Evolutionary conservation across 2,888 invertebrate species (phyloP), one percentile per base, ranked within the genome.

Genomic region (Drosophila vallismaia): DNA sequence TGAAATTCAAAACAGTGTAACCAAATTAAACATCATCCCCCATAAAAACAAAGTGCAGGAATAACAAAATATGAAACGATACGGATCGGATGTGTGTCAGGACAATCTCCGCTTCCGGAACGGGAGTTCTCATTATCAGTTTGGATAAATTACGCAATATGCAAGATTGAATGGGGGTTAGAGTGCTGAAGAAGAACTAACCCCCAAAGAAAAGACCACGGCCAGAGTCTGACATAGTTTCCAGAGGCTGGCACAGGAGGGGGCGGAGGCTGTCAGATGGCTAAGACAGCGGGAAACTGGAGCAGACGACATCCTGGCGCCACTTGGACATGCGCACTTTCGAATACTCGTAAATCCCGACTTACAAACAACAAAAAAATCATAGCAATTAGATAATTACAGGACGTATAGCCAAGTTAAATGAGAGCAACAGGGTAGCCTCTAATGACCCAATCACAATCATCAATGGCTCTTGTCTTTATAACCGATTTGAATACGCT

Each of bases 221-320:
- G 12, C 53, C 55, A 48, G 50, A n/a, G 56, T 76, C 26, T 79
- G 84, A 83, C 84, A 85, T 69, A 87, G 80, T 87, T 84, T 79
- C 42, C 57, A 33, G 31, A n/a, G 14, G n/a, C 29, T 19, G 44
- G 6, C 9, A 60, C 55, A 29, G 45, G 40, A 45, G 19, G 31
- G 10, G 42, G 40, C 48, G 38, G 56, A 44, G 33, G 10, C n/a
- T 45, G 36, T 44, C 51, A 54, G 59, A 56, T 54, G 70, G 29
- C 44, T 31, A 50, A 38, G 70, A 68, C 68, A 67, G 67, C 69
- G 68, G 54, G 71, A 81, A 88, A 85, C 77, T 89, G 79, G 89
- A 86, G 77, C 89, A 89, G 81, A 69, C 89, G 89, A 50, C 88
- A 74, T 59, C 62, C 59, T 84, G 89, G 88, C 89, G 89, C 89